Evolutionary conservation across 2,113 vertebrate genomes (phyloP).

Genomic region (Conger conger): DNA sequence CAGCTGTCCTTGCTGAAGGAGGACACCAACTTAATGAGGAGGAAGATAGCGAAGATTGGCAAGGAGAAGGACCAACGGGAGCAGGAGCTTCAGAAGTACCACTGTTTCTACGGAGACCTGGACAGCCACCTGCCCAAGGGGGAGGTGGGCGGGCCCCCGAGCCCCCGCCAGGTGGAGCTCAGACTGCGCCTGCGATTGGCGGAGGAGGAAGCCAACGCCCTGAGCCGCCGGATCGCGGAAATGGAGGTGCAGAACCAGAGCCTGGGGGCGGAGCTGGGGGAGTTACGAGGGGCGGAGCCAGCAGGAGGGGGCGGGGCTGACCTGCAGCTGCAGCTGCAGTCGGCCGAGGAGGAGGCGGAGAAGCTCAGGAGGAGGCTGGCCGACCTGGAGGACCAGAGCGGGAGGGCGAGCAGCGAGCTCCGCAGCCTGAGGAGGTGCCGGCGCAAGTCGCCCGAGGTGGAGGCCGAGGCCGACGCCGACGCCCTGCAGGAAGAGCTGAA

Average conservation of each 20-base stretch:
- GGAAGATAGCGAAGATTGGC: constrained; percentile 98
- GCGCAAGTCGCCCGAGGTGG: constrained; percentile 78
- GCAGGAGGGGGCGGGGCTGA: constrained; percentile 70
- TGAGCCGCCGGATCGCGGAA: constrained; percentile 95
- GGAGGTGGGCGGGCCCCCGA: constrained; percentile 92
- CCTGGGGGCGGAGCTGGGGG: constrained; percentile 93
- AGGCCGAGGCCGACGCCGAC: constrained; percentile 89
- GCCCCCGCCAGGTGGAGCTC: constrained; percentile 92
- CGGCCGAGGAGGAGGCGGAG: constrained; percentile 96
- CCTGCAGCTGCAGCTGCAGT: constrained; percentile 91
- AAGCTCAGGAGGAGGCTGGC: constrained; percentile 89
- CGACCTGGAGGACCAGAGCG: constrained; percentile 95
- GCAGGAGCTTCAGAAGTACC: constrained; percentile 93
- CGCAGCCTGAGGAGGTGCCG: constrained; percentile 91
- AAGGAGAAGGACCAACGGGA: constrained; percentile 98
- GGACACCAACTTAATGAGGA: constrained; percentile 93
- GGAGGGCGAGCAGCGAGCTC: constrained; percentile 86
- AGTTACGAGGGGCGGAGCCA: constrained; percentile 90
- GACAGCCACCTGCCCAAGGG: constrained; percentile 96
- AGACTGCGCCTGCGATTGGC: constrained; percentile 92
- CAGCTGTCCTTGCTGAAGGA: constrained; percentile 96
- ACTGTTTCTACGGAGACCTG: constrained; percentile 95
- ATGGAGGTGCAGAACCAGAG: constrained; percentile 96
- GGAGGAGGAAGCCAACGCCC: constrained; percentile 97
- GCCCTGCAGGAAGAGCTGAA: constrained; percentile 93